These are phyloP conservation scores for Cephonodes hylas DNA, from an alignment of 2,888 invertebrate genomes.

Conservation along the genomic window DNA sequence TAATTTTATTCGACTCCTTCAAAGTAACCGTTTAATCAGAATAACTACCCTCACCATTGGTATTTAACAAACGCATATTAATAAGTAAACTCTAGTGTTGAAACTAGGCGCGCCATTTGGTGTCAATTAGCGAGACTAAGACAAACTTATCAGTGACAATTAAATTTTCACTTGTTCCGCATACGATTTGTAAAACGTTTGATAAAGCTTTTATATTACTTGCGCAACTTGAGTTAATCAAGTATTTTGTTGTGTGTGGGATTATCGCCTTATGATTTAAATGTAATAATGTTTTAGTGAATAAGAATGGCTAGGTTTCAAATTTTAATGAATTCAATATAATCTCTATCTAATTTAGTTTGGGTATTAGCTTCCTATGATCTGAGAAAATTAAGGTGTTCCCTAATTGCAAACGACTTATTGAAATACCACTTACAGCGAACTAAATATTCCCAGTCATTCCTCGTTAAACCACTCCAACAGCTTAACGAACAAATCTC, in stretches of 20 bases:
- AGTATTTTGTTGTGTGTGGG: too few species aligned
- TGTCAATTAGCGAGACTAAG: neutral
- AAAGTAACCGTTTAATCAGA: neutral
- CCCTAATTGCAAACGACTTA: neutral
- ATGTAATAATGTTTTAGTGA: too few species aligned
- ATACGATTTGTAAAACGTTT: neutral
- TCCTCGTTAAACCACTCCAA: neutral
- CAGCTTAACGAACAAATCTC: neutral
- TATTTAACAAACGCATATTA: neutral
- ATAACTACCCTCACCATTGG: neutral
- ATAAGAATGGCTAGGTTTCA: too few species aligned
- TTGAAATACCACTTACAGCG: neutral
- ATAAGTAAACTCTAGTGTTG: neutral
- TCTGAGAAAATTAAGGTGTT: neutral
- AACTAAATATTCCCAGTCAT: neutral
- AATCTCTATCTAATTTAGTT: too few species aligned
- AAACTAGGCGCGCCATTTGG: neutral
- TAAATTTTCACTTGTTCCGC: conserved; percentile 1
- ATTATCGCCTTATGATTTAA: neutral
- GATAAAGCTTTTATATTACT: neutral
- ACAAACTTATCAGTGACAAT: neutral
- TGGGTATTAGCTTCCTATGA: too few species aligned
- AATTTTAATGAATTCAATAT: too few species aligned
- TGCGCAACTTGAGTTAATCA: too few species aligned
- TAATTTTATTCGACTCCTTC: too few species aligned